Evolutionary conservation across 2,113 vertebrate species (phyloP).

Genomic region (Mustela lutreola): DNA sequence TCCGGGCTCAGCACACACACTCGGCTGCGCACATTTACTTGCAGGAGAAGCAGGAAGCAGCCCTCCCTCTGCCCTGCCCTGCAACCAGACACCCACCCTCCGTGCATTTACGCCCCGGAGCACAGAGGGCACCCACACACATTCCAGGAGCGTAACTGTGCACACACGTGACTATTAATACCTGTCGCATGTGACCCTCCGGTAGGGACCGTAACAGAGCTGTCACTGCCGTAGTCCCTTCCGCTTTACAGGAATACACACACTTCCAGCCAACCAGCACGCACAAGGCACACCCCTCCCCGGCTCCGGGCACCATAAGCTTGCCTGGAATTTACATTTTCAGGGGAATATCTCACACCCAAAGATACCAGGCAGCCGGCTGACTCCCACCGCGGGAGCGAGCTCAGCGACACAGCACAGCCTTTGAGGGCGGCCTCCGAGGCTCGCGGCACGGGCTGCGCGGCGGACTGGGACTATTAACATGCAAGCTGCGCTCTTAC

Average conservation of each 20-base stretch:
- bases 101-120: background rate
- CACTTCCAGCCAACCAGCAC: no score
- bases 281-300: background rate
- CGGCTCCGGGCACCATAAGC: background rate
- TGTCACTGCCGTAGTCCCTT: accelerated
- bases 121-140: background rate
- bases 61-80: background rate
- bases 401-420: background rate
- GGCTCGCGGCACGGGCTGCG: background rate
- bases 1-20: accelerated
- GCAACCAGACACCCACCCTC: background rate
- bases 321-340: background rate
- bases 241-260: accelerated
- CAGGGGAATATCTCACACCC: background rate
- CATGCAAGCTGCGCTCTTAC: conserved; percentile 76
- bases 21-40: background rate
- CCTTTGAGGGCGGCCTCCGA: background rate
- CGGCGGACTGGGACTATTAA: conserved; percentile 77
- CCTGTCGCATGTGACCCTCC: accelerated
- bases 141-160: accelerated
- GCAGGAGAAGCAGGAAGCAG: background rate
- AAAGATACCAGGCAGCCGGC: background rate
- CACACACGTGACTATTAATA: accelerated
- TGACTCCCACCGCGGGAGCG: background rate
- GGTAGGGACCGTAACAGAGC: no score